Evolutionary conservation across 2,113 vertebrate genomes (phyloP), one percentile per base, ranked within the genome.

Genomic region (Orycteropus afer): DNA sequence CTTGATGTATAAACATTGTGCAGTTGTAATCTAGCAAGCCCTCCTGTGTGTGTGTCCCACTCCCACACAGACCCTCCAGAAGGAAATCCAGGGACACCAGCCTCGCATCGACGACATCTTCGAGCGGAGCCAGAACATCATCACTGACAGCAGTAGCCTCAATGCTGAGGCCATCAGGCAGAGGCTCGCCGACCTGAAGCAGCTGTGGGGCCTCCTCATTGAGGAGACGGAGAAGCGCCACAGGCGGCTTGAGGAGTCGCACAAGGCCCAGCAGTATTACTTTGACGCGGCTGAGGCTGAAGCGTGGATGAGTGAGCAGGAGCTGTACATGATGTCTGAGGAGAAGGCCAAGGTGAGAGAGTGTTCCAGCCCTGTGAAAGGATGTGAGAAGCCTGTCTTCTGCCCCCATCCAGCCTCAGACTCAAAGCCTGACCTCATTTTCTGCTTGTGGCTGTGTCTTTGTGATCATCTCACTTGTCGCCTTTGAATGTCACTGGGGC

Each of bases 271-370:
- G 98, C 99, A 99, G 97, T 99, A 99, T 97, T 99, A 99, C 98
- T 99, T 99, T 0, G 99, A 99, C 1, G 99, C 99, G 0, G 99
- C 99, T 0, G 99, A 99, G 97, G 99, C 99, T 0, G 99, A 99
- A 98, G 99, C 99, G 6, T 99, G 99, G 99, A 99, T 99, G 99
- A 99, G 99, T 0, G 99, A 99, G 89, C 99, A 99, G 98, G 99
- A 99, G 96, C 99, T 99, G 17, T 99, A 99, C 97, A 99, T 99
- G 99, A 99, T 99, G 99, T 99, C 99, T 7, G 99, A 99, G 97
- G 99, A 99, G 98, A 99, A 99, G 97, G 99, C 99, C 94, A 99
- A 99, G 99, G 99, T 99, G 95, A 97, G 96, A 13, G 37, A 4
- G 7, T 12, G 15, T 47, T 15, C 47, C 0, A 0, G 1, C 7